A percentile compares a stretch with the other conserved stretches of the same genome.
Evolutionary conservation across 2,113 vertebrate species (phyloP).

Genomic region (Pongo abelii): DNA sequence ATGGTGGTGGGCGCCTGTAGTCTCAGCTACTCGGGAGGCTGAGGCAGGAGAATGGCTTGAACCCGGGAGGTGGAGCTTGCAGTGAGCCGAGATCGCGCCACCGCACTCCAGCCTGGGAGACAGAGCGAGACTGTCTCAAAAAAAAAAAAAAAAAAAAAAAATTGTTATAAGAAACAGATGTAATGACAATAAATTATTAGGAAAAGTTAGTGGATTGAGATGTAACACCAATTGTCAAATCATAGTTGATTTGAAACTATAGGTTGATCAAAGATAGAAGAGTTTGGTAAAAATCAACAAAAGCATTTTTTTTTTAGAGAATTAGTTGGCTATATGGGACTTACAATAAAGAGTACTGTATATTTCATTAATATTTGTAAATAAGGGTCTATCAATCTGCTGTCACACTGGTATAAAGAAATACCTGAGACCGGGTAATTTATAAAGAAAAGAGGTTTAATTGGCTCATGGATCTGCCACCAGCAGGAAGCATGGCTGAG

Average conservation of each 20-base stretch:
- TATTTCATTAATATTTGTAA: not conserved
- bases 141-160: not conserved
- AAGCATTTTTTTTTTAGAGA: not conserved
- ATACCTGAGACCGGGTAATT: too few species aligned
- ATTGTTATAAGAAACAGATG: not conserved
- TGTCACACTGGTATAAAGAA: too few species aligned
- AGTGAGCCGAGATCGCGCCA: too few species aligned
- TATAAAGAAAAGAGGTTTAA: too few species aligned
- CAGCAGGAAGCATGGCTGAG: too few species aligned
- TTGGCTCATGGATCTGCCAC: too few species aligned
- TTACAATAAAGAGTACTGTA: not conserved
- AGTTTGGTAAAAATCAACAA: not conserved
- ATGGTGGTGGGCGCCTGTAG: rapidly evolving
- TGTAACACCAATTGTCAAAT: not conserved
- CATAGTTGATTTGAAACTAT: not conserved
- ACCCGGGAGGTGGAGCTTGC: too few species aligned
- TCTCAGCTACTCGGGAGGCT: too few species aligned
- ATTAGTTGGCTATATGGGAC: not conserved
- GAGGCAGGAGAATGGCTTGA: too few species aligned
- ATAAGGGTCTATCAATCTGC: not conserved
- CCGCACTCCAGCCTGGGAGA: too few species aligned
- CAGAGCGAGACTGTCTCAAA: too few species aligned
- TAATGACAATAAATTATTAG: not conserved
- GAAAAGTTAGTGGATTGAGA: not conserved
- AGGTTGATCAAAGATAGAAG: not conserved